phyloP scores from a whole-genome alignment of 2,888 invertebrate species.

The Smittia sp. region DNA sequence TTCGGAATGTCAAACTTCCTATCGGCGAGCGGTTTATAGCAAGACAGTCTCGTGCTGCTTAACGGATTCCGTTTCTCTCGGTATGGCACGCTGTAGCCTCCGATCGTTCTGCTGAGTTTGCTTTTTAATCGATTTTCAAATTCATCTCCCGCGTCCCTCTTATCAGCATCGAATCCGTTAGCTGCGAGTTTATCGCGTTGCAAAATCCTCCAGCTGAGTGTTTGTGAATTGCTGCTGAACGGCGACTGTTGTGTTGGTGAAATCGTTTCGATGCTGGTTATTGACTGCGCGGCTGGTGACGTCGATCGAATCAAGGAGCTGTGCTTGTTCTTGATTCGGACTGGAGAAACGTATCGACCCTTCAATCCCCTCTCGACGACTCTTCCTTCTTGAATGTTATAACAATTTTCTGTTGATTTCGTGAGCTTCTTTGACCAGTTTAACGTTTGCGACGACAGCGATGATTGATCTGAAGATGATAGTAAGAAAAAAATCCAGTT shows the following conservation, averaged over 20 bases:
- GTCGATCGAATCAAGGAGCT: constrained; percentile 3
- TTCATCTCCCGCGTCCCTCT: background rate
- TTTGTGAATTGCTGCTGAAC: background rate
- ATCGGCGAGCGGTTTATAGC: constrained; percentile 37
- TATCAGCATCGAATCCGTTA: background rate
- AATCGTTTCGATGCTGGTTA: background rate
- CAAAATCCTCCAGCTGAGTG: background rate
- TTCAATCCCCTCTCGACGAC: constrained; percentile 20
- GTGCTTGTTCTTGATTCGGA: constrained; percentile 42
- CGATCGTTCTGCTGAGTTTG: constrained; percentile 9
- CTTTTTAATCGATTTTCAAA: background rate
- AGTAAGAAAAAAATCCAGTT: background rate
- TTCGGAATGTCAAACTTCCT: background rate
- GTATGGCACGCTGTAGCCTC: background rate
- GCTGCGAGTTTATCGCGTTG: constrained; percentile 3
- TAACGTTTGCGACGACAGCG: background rate
- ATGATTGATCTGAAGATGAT: background rate
- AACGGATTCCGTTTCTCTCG: constrained; percentile 42
- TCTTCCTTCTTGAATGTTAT: constrained; percentile 42
- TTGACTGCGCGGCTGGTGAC: constrained; percentile 26
- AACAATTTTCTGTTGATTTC: constrained; percentile 41
- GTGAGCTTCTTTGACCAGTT: constrained; percentile 35
- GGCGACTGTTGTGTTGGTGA: constrained; percentile 21
- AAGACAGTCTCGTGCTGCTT: constrained; percentile 41
- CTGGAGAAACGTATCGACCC: constrained; percentile 41